Base-by-base conservation (phyloP, 2,888 invertebrate genomes). In the Pachymerium ferrugineum region DNA sequence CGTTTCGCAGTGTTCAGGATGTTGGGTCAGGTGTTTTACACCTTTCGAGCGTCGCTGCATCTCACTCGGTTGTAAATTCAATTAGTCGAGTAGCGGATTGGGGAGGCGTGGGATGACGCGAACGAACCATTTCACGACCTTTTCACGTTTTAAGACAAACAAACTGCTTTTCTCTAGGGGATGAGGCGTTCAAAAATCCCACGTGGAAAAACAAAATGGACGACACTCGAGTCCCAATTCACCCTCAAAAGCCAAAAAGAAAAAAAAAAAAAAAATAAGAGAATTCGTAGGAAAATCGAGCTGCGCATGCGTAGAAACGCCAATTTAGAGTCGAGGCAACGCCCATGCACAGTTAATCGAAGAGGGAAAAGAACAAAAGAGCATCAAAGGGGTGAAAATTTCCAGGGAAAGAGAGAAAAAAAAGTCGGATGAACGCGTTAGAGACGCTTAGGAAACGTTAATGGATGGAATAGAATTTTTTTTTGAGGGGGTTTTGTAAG, bases 11-110 rank as follows among this genome's bases (percentile, higher is more conserved):
- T 47, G 16, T 47, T 47, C 8, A 54, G 54, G 14, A 54, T 22
- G 54, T 54, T 54, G 54, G 54, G 54, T 54, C 54, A 54, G 54
- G 54, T 54, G 22, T 54, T 54, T 54, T 54, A 54, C 54, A 54
- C 54, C 54, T 54, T 54, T 54, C 22, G 54, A 54, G 54, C 54
- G 54, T 22, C 54, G 54, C n/a, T 10, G 54, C 54, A 25, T 22
- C 54, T 54, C 54, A 54, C 54, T 54, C 54, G 22, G 54, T 22
- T 54, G 22, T 54, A 54, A 54, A 54, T 54, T 54, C 54, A 54
- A 54, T 54, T 54, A 54, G 54, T 54, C 22, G 54, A 10, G 25
- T 19, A 54, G 54, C 25, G 54, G 54, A 54, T 54, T 54, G 54
- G 54, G 19, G 54, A n/a, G n/a, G n/a, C n/a, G n/a, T n/a, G n/a